A percentile compares a stretch with the other conserved stretches of the same genome.
Evolutionary conservation across 1,140 invertebrate species (phyloP).

Genomic region (Apis dorsata): DNA sequence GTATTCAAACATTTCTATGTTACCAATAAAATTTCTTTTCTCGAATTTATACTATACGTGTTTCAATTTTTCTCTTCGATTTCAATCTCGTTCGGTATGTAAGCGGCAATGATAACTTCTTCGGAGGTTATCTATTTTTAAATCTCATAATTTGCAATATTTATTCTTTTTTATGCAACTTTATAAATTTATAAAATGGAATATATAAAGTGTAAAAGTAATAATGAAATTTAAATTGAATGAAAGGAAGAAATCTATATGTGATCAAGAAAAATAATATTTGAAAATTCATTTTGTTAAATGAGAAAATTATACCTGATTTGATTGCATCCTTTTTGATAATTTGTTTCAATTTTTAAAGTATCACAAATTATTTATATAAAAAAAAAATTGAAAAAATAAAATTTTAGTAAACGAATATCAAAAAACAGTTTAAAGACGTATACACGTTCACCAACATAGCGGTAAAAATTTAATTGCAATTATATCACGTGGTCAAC

Average conservation of each 20-base stretch:
- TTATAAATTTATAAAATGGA: background rate
- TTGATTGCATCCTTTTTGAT: background rate
- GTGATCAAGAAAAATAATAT: background rate
- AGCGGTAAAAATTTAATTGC: background rate
- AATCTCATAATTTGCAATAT: background rate
- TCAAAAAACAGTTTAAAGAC: background rate
- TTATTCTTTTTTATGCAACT: background rate
- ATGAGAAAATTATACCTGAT: background rate
- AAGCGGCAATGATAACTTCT: background rate
- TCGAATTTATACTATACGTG: background rate
- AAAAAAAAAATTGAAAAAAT: background rate
- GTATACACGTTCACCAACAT: background rate
- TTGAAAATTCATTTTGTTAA: background rate
- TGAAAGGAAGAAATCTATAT: background rate
- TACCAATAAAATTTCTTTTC: slow-evolving; percentile 62
- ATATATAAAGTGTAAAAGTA: background rate
- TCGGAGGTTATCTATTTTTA: background rate
- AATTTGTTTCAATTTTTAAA: background rate
- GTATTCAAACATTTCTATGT: slow-evolving; percentile 35
- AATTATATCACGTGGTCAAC: background rate
- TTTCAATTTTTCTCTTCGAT: background rate
- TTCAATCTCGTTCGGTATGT: background rate
- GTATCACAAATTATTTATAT: background rate
- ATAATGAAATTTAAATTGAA: background rate
- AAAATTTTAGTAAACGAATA: background rate